Base-by-base conservation (phyloP, 2,888 invertebrate species). In the Slavum lentiscoides region DNA sequence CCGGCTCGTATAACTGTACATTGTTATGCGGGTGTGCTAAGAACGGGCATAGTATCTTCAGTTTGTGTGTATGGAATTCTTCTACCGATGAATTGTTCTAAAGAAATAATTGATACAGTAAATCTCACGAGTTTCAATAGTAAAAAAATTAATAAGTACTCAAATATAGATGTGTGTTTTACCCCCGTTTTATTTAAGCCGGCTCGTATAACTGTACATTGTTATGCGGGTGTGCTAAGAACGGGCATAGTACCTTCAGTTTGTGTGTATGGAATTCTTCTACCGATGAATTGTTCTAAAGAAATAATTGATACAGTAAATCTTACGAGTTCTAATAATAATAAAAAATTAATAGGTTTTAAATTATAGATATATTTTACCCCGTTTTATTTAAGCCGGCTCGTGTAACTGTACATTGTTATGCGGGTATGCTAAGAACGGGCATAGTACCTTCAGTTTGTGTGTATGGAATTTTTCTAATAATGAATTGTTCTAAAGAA, bases 261-360 rank as follows among this genome's bases (percentile, higher is more conserved):
- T 76, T 43, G 58, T 76, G 68, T 76, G 75, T 76, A 76, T 76
- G 39, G 75, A 76, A 59, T n/a, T 15, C n/a, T 76, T 76, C 55
- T 59, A 59, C 6, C 9, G 0, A 23, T 76, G 59, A 49, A 76
- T 76, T 81, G 1, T 72, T 81, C 80, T 49, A 82, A 75, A 67
- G 49, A 49, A 49, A 68, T 43, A 43, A n/a, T 59, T 76, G 67
- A 43, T 59, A 76, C 43, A 68, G n/a, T 66, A 9, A 23, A 5
- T 30, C 4, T 2, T 30, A 1, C 1, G 0, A 3, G 9, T 23
- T 43, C 9, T 30, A 30, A 30, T 30, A 30, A 30, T 30, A 30
- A n/a, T n/a, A 30, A 30, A 9, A 23, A 23, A 17, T 72, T 59
- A 7, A 13, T 53, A 43, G 1, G 2, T 43, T 4, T 11, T 43